Evolutionary conservation across 2,797 vertebrate species (phyloP), one percentile per base, ranked within the genome.

Genomic region (Agapornis canus): DNA sequence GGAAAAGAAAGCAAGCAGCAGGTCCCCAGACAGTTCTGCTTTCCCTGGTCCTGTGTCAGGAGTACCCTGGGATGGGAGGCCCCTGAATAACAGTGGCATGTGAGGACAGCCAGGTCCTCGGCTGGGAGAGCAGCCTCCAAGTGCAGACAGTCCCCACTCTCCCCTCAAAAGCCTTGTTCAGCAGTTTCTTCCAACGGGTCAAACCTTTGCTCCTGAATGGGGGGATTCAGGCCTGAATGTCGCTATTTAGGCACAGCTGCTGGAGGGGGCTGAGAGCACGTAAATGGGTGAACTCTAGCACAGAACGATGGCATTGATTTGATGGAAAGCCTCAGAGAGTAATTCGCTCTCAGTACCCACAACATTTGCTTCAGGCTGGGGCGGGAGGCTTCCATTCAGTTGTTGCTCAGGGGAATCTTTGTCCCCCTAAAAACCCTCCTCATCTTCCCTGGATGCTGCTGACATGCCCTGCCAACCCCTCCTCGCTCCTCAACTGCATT

Each of bases 151-250:
- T 23, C 20, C 45, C 60, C 0, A 0, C 35, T 57, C 32, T 45
- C 63, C 76, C 65, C 56, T 90, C 77, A 86, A 96, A 96, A 89
- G 76, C 90, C 70, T 70, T 12, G 3, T 95, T 95, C 89, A 95
- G 96, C 86, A 63, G 59, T 83, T 91, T 84, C 76, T 85, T 90
- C 63, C 0, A 4, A 48, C 1, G 70, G 92, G 92, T 90, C 90
- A 85, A 43, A 85, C 73, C 49, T 79, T 80, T 29, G 77, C 73
- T 93, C 90, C 79, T 95, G 69, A 92, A 93, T 72, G 80, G 63
- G 82, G 75, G 71, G 91, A 95, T 90, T 95, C 84, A 93, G 72
- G 86, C 48, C 69, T 96, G 90, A 97, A 96, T 94, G 91, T 94
- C 5, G 21, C 80, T 86, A 89, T 93, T 96, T 95, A 95, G 89